A percentile compares a stretch with the other conserved stretches of the same genome.
Evolutionary conservation across 2,888 invertebrate species (phyloP).

Genomic region (Spisula subtruncata): DNA sequence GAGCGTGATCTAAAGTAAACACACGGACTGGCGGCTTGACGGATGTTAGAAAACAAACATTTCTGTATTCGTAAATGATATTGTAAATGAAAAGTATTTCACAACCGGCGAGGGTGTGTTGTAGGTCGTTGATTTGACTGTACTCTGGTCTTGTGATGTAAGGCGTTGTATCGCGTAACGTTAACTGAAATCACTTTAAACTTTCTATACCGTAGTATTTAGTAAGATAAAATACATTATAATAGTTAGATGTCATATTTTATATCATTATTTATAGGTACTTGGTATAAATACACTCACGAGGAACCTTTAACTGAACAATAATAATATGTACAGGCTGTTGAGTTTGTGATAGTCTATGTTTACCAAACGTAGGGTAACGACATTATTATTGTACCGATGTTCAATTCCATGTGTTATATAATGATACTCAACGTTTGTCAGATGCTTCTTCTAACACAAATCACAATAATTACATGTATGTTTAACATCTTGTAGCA

Average conservation of each 20-base stretch:
- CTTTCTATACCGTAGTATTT: background rate
- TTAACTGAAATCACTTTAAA: too few relatives aligned
- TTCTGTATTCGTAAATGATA: too few relatives aligned
- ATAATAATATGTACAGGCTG: background rate
- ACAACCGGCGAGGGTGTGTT: too few relatives aligned
- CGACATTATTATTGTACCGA: background rate
- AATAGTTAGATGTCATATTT: background rate
- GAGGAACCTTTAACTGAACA: background rate
- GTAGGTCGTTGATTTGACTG: too few relatives aligned
- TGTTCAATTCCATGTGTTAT: constrained; percentile 3
- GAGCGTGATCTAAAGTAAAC: too few relatives aligned
- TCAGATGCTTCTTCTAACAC: background rate
- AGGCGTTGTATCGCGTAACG: too few relatives aligned
- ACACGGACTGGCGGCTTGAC: too few relatives aligned
- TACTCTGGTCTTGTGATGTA: too few relatives aligned
- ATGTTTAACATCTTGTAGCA: background rate
- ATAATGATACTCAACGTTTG: background rate
- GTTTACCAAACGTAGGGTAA: background rate
- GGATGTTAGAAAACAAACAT: too few relatives aligned
- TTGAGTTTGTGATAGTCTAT: background rate
- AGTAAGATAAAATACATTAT: background rate
- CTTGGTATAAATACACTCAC: background rate
- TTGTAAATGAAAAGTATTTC: too few relatives aligned
- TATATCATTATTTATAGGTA: background rate
- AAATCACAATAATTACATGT: background rate